Percentiles rank a stretch among this genome's conserved stretches.
phyloP scores from a whole-genome alignment of 2,113 vertebrate species.

The Brienomyrus brachyistius region DNA sequence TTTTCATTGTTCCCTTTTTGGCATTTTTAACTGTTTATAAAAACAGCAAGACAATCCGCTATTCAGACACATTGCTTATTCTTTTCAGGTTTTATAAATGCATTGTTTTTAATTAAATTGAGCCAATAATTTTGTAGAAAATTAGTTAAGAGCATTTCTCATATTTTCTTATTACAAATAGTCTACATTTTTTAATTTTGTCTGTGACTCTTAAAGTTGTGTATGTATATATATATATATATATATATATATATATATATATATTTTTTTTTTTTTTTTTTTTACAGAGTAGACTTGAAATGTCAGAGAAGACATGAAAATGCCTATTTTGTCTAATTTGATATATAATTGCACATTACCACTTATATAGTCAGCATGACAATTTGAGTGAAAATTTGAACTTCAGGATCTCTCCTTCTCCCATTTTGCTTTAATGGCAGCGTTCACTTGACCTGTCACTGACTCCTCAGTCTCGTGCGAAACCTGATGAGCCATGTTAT shows the following conservation, averaged over 20 bases:
- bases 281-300: not conserved
- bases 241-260: not conserved
- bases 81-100: not conserved
- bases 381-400: not conserved
- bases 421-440: not conserved
- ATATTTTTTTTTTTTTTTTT: too few relatives aligned
- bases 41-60: not conserved
- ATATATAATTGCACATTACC: not conserved
- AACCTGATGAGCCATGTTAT: not conserved
- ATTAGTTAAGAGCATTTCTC: not conserved
- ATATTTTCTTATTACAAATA: not conserved
- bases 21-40: not conserved
- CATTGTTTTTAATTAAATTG: not conserved
- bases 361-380: not conserved
- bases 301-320: not conserved
- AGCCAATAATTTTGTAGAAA: not conserved
- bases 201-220: not conserved
- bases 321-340: not conserved
- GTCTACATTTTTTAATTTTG: not conserved
- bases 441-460: not conserved
- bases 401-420: not conserved
- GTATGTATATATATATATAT: too few relatives aligned
- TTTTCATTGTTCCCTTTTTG: not conserved
- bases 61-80: not conserved
- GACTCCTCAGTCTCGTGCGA: not conserved